Evolutionary conservation across 2,888 invertebrate species (phyloP), one percentile per base, ranked within the genome.

Genomic region (Macroteleia sp.): DNA sequence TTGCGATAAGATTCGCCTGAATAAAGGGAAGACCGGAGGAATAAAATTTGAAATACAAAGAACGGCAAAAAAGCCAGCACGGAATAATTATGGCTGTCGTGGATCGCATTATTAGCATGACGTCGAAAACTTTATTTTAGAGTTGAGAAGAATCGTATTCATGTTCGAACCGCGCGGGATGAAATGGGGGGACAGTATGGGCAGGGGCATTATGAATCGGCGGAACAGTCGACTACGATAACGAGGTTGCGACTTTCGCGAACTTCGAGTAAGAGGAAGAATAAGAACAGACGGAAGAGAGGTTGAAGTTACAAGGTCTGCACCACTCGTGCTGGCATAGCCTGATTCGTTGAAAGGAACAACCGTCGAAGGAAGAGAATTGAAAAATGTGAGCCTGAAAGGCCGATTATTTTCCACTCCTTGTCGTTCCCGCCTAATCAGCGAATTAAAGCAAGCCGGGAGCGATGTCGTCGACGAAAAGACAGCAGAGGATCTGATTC

Each of bases 351-450:
- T 83, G 85, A 85, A 86, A 87, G 83, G 84, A 84, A 84, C 87
- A 87, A 84, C 82, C 82, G 79, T 69, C 81, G 81, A 71, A 79
- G 81, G 79, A 84, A 83, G 86, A 85, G 85, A 85, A 87, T 86
- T 87, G 87, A 87, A 87, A 89, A 88, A 87, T 86, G 82, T 71
- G 76, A 81, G 66, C 74, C 77, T 83, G 86, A 85, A 86, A 86
- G 85, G 83, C 82, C 86, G 87, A 88, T 88, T 88, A 88, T 89
- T 85, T 87, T 86, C 85, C 85, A 82, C 84, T 88, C 83, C 85
- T 88, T 85, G 87, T 86, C 84, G 83, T 83, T 82, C 79, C 84
- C 84, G 86, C 86, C 88, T 89, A 88, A 88, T 89, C 89, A 89
- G 88, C 85, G 86, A 88, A 89, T 89, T 89, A 88, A 88, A 87